These are phyloP conservation scores for Climacteris rufus DNA, from an alignment of 2,113 vertebrate genomes.

Conservation along the genomic window DNA sequence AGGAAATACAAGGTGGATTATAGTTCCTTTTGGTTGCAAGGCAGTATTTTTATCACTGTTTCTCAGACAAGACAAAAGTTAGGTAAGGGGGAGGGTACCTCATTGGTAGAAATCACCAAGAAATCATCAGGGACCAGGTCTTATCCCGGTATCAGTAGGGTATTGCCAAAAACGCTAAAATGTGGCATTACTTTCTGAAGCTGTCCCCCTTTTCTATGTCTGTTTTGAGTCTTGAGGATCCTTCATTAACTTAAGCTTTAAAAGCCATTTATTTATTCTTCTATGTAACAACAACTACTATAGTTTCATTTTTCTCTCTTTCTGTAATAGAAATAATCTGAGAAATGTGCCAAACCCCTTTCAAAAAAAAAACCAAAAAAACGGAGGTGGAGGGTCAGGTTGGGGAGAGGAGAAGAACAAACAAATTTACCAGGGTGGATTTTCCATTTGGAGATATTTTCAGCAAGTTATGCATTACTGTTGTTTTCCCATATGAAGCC, in stretches of 20 bases:
- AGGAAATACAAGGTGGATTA: background rate
- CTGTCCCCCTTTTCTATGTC: background rate
- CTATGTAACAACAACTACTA: background rate
- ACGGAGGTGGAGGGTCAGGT: accelerated
- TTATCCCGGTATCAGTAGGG: background rate
- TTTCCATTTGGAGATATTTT: background rate
- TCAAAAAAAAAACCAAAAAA: background rate
- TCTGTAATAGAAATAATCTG: background rate
- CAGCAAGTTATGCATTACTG: background rate
- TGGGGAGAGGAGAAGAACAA: background rate
- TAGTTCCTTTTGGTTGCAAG: background rate
- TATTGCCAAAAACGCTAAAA: background rate
- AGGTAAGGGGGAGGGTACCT: background rate
- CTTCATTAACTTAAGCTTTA: background rate
- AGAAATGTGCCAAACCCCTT: background rate
- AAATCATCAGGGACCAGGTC: background rate
- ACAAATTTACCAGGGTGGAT: background rate
- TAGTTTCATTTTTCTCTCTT: background rate
- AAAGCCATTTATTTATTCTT: background rate
- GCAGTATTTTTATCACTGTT: background rate
- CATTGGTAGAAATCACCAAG: background rate
- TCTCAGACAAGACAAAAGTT: background rate
- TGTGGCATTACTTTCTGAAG: background rate
- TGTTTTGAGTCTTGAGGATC: background rate
- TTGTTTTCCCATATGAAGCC: background rate